Evolutionary conservation across 1,140 invertebrate species (phyloP).

Genomic region (Lithobius niger): DNA sequence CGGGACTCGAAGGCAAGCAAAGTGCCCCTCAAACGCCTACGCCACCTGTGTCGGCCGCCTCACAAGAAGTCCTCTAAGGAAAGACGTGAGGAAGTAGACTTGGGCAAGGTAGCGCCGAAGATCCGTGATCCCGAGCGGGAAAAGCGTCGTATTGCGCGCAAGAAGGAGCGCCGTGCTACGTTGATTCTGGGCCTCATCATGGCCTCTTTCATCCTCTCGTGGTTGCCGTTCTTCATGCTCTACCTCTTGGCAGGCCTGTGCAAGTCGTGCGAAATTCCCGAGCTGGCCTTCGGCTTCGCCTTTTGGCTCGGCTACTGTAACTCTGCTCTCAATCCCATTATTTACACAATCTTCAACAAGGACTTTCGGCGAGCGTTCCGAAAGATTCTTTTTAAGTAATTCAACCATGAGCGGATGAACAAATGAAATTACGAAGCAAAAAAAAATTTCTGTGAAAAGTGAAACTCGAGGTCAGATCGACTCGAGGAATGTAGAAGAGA

Average conservation of each 20-base stretch:
- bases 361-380: constrained; percentile 93
- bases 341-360: constrained; percentile 98
- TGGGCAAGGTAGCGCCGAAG: constrained; percentile 38
- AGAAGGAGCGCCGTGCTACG: constrained; percentile 93
- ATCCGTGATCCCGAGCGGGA: constrained; percentile 79
- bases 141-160: constrained; percentile 81
- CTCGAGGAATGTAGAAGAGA: too few relatives aligned
- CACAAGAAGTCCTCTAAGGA: constrained; percentile 42
- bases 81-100: constrained; percentile 27
- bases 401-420: too few relatives aligned
- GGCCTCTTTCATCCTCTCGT: constrained; percentile 96
- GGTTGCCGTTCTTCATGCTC: constrained; percentile 96
- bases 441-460: too few relatives aligned
- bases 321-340: constrained; percentile 93
- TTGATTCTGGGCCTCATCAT: constrained; percentile 95
- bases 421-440: too few relatives aligned
- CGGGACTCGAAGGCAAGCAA: constrained; percentile 66
- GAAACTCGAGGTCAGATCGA: too few relatives aligned
- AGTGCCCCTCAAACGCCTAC: constrained; percentile 24
- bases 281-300: constrained; percentile 78
- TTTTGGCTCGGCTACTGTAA: constrained; percentile 99
- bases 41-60: constrained; percentile 60
- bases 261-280: constrained; percentile 52
- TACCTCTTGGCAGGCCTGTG: constrained; percentile 78
- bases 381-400: constrained; percentile 87